Evolutionary conservation across 2,888 invertebrate genomes (phyloP), one percentile per base, ranked within the genome.

Genomic region (Amphiduros pacificus): DNA sequence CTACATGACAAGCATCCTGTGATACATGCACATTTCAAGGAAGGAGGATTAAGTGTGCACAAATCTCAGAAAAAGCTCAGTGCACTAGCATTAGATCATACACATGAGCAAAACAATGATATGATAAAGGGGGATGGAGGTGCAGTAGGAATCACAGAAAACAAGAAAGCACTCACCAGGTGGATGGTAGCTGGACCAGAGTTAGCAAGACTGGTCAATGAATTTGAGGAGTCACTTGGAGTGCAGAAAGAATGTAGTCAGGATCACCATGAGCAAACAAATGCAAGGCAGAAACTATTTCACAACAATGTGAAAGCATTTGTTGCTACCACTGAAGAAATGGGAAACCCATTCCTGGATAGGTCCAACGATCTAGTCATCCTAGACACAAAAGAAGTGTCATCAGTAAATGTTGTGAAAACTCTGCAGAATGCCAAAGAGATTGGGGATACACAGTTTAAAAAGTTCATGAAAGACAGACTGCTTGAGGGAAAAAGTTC

Each of bases 201-300:
- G 28, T 31, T 63, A 48, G 62, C 62, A 31, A 55, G 56, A 17
- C 32, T 63, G 3, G 41, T 63, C 28, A 49, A 17, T 14, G 56
- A 63, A 51, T 49, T 63, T 56, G 55, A 63, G 27, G 56, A 55
- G 29, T 58, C 41, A 28, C 55, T 54, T n/a, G 63, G 63, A 41
- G 62, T 63, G n/a, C n/a, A n/a, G 41, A 40, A 24, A 24, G 62
- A 62, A 24, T 62, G 56, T 62, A 62, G 63, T 29, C 61, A 63
- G 32, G 56, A 32, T 11, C 44, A 44, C n/a, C 44, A 44, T 44
- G 44, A 44, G 44, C 44, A 44, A 22, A 20, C 44, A 6, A 17
- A 5, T 20, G n/a, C 9, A 5, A 20, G n/a, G 9, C n/a, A n/a
- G 22, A 44, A 5, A 20, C n/a, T n/a, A 17, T 44, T 44, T 22